phyloP scores from a whole-genome alignment of 1,140 invertebrate species.

The Armadillidium nasatum region DNA sequence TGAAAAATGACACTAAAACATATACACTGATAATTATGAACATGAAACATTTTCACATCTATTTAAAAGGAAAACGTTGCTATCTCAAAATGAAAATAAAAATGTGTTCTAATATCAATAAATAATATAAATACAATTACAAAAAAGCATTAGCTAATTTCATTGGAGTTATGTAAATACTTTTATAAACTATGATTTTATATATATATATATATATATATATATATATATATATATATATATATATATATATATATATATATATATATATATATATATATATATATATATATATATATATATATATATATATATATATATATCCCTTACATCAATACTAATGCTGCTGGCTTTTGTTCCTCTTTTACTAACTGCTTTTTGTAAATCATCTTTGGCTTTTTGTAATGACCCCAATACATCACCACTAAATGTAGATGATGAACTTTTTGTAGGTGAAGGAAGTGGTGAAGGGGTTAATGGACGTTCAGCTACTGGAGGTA shows the following conservation, averaged over 20 bases:
- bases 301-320: background rate
- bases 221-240: too few species aligned
- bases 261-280: background rate
- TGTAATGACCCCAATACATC: conserved; percentile 35
- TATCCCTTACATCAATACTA: conserved; percentile 41
- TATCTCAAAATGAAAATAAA: background rate
- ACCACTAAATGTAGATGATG: conserved; percentile 31
- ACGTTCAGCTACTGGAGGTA: background rate
- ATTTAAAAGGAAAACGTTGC: background rate
- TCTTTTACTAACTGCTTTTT: conserved; percentile 33
- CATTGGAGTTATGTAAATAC: background rate
- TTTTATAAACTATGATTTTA: too few species aligned
- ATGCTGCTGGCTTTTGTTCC: conserved; percentile 33
- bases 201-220: too few species aligned
- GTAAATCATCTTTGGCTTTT: conserved; percentile 36
- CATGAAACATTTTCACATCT: background rate
- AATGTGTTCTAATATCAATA: background rate
- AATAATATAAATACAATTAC: background rate
- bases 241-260: background rate
- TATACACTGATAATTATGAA: background rate
- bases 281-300: background rate
- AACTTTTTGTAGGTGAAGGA: conserved; percentile 32
- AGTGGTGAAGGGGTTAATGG: conserved; percentile 16
- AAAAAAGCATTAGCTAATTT: background rate
- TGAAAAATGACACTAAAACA: background rate